Conservation (phyloP, 2,888 invertebrate genomes). For the Lypha dubia region DNA sequence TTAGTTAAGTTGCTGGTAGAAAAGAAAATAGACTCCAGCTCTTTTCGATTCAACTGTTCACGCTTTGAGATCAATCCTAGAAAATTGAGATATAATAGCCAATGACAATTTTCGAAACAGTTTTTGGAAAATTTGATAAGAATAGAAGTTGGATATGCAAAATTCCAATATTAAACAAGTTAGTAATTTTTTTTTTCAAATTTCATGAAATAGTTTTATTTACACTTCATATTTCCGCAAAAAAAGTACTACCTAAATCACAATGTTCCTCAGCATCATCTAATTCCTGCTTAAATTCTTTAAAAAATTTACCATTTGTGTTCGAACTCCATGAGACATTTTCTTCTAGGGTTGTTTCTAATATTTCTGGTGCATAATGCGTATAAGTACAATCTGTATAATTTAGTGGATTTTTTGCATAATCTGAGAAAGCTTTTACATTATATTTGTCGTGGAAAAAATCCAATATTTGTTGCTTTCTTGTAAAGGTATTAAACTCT, state of each 20-base stretch:
- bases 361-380: constrained; percentile 74
- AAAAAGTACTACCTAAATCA: constrained; percentile 76
- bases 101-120: too few species aligned
- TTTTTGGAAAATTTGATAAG: too few species aligned
- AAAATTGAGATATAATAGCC: too few species aligned
- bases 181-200: too few species aligned
- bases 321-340: constrained; percentile 72
- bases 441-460: constrained; percentile 87
- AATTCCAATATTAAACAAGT: too few species aligned
- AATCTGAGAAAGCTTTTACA: constrained; percentile 80
- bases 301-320: constrained; percentile 79
- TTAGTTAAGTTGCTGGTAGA: too few species aligned
- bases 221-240: constrained; percentile 73
- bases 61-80: too few species aligned
- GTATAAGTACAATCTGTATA: constrained; percentile 76
- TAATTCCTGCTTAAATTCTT: constrained; percentile 75
- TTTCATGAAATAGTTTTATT: constrained; percentile 9
- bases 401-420: constrained; percentile 42
- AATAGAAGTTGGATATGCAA: too few species aligned
- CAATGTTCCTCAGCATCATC: constrained; percentile 71
- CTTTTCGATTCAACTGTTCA: too few species aligned
- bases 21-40: too few species aligned
- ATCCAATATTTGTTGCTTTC: constrained; percentile 87
- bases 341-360: constrained; percentile 14
- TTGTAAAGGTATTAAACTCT: constrained; percentile 90